phyloP scores from a whole-genome alignment of 2,113 vertebrate species.

The Heptranchias perlo region DNA sequence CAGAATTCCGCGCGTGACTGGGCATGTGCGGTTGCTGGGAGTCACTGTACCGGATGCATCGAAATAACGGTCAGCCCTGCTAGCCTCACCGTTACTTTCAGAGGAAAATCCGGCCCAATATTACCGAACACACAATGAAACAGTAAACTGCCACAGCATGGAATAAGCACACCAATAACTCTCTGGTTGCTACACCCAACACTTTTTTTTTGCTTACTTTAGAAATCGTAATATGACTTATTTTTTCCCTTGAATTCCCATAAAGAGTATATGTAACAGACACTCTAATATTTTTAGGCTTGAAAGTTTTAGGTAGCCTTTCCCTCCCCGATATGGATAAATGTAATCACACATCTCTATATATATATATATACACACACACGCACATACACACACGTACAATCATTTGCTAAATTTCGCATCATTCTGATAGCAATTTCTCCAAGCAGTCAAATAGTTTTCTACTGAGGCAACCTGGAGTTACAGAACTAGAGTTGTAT shows the following conservation, averaged over 20 bases:
- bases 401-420: background rate
- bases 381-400: background rate
- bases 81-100: too few relatives aligned
- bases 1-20: too few relatives aligned
- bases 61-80: too few relatives aligned
- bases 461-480: background rate
- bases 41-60: too few relatives aligned
- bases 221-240: background rate
- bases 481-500: background rate
- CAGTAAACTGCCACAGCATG: background rate
- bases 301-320: background rate
- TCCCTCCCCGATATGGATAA: background rate
- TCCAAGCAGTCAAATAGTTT: background rate
- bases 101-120: too few relatives aligned
- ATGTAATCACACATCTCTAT: background rate
- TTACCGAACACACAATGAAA: conserved; percentile 10
- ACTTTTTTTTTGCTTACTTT: background rate
- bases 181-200: background rate
- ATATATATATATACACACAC: too few relatives aligned
- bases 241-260: background rate
- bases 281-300: conserved; percentile 1
- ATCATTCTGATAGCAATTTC: background rate
- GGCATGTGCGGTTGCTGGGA: too few relatives aligned
- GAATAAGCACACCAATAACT: background rate
- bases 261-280: background rate